Evolutionary conservation across 2,888 invertebrate genomes (phyloP).

Genomic region (Polymixis flavicincta): DNA sequence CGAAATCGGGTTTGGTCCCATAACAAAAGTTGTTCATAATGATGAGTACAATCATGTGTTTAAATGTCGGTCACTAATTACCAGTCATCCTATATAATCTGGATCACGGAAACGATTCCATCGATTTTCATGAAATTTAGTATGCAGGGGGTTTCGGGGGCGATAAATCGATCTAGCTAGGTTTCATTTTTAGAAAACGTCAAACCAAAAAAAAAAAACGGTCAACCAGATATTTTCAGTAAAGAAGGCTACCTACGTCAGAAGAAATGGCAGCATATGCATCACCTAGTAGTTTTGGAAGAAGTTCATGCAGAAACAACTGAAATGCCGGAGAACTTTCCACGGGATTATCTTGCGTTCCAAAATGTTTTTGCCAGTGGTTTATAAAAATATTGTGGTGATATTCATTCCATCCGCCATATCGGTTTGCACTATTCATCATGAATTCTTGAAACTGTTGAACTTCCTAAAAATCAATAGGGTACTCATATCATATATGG

Average conservation of each 20-base stretch:
- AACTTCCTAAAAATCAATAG: slow-evolving; percentile 82
- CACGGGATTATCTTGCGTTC: slow-evolving; percentile 39
- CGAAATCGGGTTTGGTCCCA: too few species aligned
- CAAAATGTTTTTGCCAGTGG: slow-evolving; percentile 80
- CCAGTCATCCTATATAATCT: too few species aligned
- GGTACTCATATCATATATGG: neutral
- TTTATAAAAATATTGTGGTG: slow-evolving; percentile 90
- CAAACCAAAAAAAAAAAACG: too few species aligned
- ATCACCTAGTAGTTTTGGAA: slow-evolving; percentile 77
- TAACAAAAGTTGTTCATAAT: too few species aligned
- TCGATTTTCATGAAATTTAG: too few species aligned
- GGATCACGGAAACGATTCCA: too few species aligned
- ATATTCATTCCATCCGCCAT: slow-evolving; percentile 90
- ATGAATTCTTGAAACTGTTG: slow-evolving; percentile 90
- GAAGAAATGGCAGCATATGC: neutral
- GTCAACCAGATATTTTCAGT: too few species aligned
- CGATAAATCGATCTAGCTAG: too few species aligned
- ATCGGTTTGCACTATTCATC: slow-evolving; percentile 84
- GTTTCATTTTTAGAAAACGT: too few species aligned
- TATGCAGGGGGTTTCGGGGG: too few species aligned
- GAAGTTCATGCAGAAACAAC: slow-evolving; percentile 73
- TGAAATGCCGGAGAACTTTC: slow-evolving; percentile 52
- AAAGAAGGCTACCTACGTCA: neutral
- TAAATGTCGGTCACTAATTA: too few species aligned
- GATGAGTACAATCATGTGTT: too few species aligned